These are phyloP conservation scores for Neostethus bicornis DNA, from an alignment of 2,797 vertebrate genomes.

Conservation along the genomic window DNA sequence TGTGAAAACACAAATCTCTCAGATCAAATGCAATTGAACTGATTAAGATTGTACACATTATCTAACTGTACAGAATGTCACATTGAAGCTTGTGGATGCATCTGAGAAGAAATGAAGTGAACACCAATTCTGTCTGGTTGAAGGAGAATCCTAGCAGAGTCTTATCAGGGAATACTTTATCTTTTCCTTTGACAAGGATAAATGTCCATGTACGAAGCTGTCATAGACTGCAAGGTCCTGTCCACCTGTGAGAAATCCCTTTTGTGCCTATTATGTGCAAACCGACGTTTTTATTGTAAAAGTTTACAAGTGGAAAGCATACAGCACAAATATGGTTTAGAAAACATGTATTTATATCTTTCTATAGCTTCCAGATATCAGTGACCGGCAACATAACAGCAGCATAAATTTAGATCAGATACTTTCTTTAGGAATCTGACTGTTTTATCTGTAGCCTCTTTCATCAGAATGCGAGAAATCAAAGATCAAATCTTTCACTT, in stretches of 20 bases:
- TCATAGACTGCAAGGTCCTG: slow-evolving; percentile 3
- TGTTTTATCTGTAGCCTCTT: slow-evolving; percentile 6
- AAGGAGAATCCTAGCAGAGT: slow-evolving; percentile 35
- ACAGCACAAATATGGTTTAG: slow-evolving; percentile 36
- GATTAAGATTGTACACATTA: slow-evolving; percentile 2
- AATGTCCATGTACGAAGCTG: slow-evolving; percentile 29
- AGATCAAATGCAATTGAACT: not conserved
- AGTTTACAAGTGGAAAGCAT: slow-evolving; percentile 3
- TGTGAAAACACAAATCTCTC: no score
- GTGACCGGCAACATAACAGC: slow-evolving; percentile 13
- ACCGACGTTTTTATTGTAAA: slow-evolving; percentile 7
- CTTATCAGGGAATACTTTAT: slow-evolving; percentile 55
- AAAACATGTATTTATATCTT: slow-evolving; percentile 36
- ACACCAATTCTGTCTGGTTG: slow-evolving; percentile 48
- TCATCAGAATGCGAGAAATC: slow-evolving; percentile 12
- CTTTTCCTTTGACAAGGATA: slow-evolving; percentile 54
- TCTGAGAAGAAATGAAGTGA: slow-evolving; percentile 34
- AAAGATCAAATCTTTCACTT: slow-evolving; percentile 2
- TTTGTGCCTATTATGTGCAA: slow-evolving; percentile 1
- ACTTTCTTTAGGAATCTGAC: slow-evolving; percentile 19
- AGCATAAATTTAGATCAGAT: slow-evolving; percentile 23
- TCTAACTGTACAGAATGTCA: slow-evolving; percentile 9
- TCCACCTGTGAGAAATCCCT: slow-evolving; percentile 27
- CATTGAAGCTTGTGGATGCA: slow-evolving; percentile 24
- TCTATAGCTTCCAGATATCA: slow-evolving; percentile 29